Evolutionary conservation across 2,888 invertebrate genomes (phyloP).

Genomic region (Drosophila siamana): DNA sequence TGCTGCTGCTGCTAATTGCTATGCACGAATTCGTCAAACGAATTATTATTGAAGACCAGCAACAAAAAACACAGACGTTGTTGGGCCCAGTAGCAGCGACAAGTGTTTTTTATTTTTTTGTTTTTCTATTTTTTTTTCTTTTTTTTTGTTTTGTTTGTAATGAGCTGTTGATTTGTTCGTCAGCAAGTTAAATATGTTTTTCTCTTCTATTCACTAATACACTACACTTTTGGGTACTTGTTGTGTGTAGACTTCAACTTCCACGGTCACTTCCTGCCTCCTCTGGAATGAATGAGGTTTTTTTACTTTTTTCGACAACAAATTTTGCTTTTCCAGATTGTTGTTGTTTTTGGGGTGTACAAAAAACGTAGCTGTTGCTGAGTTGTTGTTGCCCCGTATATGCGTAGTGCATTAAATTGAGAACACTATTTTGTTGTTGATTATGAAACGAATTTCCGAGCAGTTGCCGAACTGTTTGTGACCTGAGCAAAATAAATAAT

Average conservation of each 20-base stretch:
- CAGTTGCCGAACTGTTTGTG: slow-evolving; percentile 24
- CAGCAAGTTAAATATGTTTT: slow-evolving; percentile 36
- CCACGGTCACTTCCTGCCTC: slow-evolving; percentile 53
- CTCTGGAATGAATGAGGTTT: slow-evolving; percentile 28
- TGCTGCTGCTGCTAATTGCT: slow-evolving; percentile 60
- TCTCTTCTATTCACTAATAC: slow-evolving; percentile 9
- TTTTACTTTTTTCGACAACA: slow-evolving; percentile 46
- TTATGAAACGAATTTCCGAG: slow-evolving; percentile 69
- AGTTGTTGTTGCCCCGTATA: slow-evolving; percentile 30
- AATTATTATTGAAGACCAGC: slow-evolving; percentile 14
- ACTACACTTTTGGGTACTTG: slow-evolving; percentile 17
- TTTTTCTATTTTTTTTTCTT: neutral
- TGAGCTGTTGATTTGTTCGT: slow-evolving; percentile 43
- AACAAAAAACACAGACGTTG: slow-evolving; percentile 12
- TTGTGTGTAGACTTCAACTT: slow-evolving; percentile 51
- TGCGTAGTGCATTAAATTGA: slow-evolving; percentile 21
- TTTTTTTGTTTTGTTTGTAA: neutral
- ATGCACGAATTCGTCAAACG: slow-evolving; percentile 41
- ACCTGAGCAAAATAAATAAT: slow-evolving; percentile 59
- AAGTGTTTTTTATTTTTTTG: slow-evolving; percentile 39
- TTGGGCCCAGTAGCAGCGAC: slow-evolving; percentile 34
- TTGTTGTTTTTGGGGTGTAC: slow-evolving; percentile 19
- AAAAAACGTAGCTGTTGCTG: slow-evolving; percentile 32
- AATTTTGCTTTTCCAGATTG: slow-evolving; percentile 59
- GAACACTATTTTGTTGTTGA: slow-evolving; percentile 52